phyloP scores from a whole-genome alignment of 2,113 vertebrate genomes.

The Montifringilla adamsi region DNA sequence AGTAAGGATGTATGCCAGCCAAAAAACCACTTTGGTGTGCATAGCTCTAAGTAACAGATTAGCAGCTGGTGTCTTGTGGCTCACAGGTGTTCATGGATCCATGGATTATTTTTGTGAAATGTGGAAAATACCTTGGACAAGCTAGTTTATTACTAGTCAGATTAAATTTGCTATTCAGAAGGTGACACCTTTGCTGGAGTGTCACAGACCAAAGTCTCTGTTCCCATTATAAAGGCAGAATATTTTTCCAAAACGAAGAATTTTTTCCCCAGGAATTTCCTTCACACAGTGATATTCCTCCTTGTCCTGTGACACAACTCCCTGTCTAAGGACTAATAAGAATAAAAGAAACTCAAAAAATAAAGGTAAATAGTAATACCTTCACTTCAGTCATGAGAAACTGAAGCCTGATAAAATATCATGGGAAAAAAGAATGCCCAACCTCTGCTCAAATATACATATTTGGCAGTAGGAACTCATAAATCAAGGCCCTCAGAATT shows the following conservation, averaged over 20 bases:
- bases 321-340: neutral
- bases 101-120: neutral
- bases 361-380: neutral
- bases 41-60: neutral
- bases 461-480: neutral
- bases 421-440: neutral
- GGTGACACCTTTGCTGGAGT: neutral
- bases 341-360: neutral
- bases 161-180: neutral
- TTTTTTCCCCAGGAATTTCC: neutral
- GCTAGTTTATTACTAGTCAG: neutral
- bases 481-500: neutral
- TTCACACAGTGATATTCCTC: neutral
- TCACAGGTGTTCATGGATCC: neutral
- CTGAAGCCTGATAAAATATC: neutral
- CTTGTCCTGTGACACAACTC: neutral
- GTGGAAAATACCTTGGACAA: neutral
- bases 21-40: neutral
- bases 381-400: neutral
- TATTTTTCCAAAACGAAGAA: neutral
- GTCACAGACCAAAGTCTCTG: neutral
- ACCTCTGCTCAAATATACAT: rapidly evolving
- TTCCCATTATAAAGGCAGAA: neutral
- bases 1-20: neutral
- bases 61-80: neutral